Evolutionary conservation across 64 coral and sea anemone species (phyloP).

Genomic region (Pocillopora verrucosa): DNA sequence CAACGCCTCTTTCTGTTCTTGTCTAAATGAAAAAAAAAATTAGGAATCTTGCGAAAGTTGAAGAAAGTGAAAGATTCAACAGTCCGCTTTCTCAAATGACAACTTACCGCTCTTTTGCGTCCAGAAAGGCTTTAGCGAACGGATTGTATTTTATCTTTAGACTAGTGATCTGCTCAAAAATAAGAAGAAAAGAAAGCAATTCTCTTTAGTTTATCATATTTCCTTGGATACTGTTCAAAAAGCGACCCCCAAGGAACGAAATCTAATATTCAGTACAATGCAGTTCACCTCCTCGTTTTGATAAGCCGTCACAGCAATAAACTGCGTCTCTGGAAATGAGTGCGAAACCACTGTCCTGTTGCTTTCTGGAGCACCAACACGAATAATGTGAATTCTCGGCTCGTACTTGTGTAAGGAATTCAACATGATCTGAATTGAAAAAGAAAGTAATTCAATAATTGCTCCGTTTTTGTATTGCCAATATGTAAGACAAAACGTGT

Average conservation of each 20-base stretch:
- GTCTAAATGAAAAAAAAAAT: constrained; percentile 50
- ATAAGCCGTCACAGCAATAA: constrained; percentile 96
- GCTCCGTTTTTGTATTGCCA: background rate
- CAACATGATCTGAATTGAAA: constrained; percentile 87
- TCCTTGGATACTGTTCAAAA: constrained; percentile 8
- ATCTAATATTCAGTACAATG: constrained; percentile 15
- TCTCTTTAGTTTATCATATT: constrained; percentile 7
- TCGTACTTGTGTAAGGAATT: constrained; percentile 99
- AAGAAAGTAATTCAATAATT: constrained; percentile 41
- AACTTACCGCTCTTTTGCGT: constrained; percentile 87
- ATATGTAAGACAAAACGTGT: background rate
- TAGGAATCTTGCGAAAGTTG: background rate
- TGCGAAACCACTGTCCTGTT: constrained; percentile 77
- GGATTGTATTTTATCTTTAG: constrained; percentile 97
- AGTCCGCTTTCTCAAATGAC: background rate
- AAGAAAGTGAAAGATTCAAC: background rate
- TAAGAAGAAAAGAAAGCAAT: constrained; percentile 13
- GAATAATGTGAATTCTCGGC: constrained; percentile 85
- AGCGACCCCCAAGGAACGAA: background rate
- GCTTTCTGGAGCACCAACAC: constrained; percentile 73
- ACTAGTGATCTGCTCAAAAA: constrained; percentile 82
- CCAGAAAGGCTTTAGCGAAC: constrained; percentile 95
- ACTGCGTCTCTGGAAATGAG: constrained; percentile 95
- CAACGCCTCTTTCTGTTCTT: constrained; percentile 85
- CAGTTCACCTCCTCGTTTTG: constrained; percentile 95